These are phyloP conservation scores for Trematomus bernacchii DNA, from an alignment of 2,797 vertebrate genomes.

Conservation along the genomic window DNA sequence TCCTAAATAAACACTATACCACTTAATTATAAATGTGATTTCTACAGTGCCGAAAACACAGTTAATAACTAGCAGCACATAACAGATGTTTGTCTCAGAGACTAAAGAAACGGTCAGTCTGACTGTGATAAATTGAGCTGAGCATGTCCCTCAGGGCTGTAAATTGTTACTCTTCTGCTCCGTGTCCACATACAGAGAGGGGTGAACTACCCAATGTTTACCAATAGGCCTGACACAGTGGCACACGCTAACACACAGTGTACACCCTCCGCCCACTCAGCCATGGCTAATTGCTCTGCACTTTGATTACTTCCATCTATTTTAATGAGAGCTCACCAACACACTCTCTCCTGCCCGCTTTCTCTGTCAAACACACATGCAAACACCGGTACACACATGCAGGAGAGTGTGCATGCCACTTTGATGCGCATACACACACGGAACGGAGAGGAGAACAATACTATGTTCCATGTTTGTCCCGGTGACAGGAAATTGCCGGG, in stretches of 20 bases:
- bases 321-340: slow-evolving; percentile 85
- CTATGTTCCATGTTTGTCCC: slow-evolving; percentile 65
- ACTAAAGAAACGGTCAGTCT: slow-evolving; percentile 46
- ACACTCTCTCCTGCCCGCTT: slow-evolving; percentile 55
- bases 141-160: slow-evolving; percentile 52
- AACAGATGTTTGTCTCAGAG: slow-evolving; percentile 56
- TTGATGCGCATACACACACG: slow-evolving; percentile 17
- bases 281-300: slow-evolving; percentile 82
- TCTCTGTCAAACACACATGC: slow-evolving; percentile 59
- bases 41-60: slow-evolving; percentile 46
- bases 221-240: slow-evolving; percentile 69
- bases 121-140: slow-evolving; percentile 65
- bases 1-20: slow-evolving; percentile 1
- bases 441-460: slow-evolving; percentile 63
- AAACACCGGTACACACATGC: slow-evolving; percentile 39
- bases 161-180: slow-evolving; percentile 57
- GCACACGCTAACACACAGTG: slow-evolving; percentile 53
- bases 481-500: slow-evolving; percentile 77
- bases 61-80: slow-evolving; percentile 57
- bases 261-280: slow-evolving; percentile 72
- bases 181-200: slow-evolving; percentile 46
- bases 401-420: slow-evolving; percentile 3
- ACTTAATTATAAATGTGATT: slow-evolving; percentile 45
- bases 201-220: slow-evolving; percentile 72
- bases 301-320: slow-evolving; percentile 86